Evolutionary conservation across 2,888 invertebrate genomes (phyloP), one percentile per base, ranked within the genome.

Genomic region (Drosophila siamana): DNA sequence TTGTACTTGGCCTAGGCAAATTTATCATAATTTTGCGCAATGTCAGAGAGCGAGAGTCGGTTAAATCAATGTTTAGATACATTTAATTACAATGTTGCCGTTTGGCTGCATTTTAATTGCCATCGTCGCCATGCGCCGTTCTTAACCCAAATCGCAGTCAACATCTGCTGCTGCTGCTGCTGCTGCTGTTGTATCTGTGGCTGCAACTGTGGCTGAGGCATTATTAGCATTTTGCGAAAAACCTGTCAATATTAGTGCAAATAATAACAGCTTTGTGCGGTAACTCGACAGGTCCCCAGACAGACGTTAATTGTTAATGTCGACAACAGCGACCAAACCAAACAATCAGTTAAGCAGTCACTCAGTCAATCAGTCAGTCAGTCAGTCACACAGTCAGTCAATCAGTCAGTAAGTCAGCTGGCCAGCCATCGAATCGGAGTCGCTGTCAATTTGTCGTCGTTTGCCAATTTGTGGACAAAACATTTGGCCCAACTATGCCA

Each of bases 161-260:
- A 54, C 67, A 71, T 69, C 69, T 69, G 74, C 71, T 69, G 74
- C 67, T 38, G 66, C 11, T 15, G 6, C 69, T 69, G 74, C 69
- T 66, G 72, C 67, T 33, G 66, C 9, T 3, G 22, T 8, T 26
- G 30, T n/a, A 5, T 4, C 33, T 48, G 36, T 40, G 28, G 46
- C 13, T 16, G 9, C 16, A 11, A 56, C 44, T 22, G 30, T 19
- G 40, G 38, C 36, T 61, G 75, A 47, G 69, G 78, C 33, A 69
- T 69, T 89, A 87, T 87, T 89, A 80, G 81, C 86, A 81, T 77
- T 79, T 78, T 82, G 70, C 68, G 64, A 71, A 82, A 85, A 85
- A 89, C 89, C 89, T 89, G 90, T 87, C 88, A 90, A 86, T 89
- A 86, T 85, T 86, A 82, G 89, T 86, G 88, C 88, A 90, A 90